Evolutionary conservation across 2,888 invertebrate species (phyloP).

Genomic region (Anoplius nigerrimus): DNA sequence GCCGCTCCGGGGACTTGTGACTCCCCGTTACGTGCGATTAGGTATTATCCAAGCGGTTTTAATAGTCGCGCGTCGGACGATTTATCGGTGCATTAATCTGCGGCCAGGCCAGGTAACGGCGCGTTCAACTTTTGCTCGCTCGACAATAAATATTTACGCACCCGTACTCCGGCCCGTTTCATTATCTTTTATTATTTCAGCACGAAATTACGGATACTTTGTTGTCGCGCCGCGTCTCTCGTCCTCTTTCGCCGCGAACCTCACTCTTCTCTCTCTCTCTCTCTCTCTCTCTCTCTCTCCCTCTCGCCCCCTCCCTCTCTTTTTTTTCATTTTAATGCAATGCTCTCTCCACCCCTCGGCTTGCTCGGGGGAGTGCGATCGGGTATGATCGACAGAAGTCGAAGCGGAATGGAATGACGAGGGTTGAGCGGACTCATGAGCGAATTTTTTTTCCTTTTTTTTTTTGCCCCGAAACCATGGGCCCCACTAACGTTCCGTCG

Average conservation of each 20-base stretch:
- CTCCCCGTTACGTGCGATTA: constrained; percentile 30
- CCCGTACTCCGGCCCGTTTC: constrained; percentile 41
- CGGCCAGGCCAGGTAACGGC: constrained; percentile 29
- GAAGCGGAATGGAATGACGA: no score
- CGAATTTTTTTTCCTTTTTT: no score
- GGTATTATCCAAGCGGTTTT: constrained; percentile 32
- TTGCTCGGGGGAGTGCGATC: no score
- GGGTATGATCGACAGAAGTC: no score
- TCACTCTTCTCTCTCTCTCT: background rate
- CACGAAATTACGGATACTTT: constrained; percentile 46
- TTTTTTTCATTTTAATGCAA: no score
- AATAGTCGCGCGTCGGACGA: background rate
- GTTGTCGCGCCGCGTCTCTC: background rate
- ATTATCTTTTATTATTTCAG: constrained; percentile 59
- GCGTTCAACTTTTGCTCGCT: constrained; percentile 14
- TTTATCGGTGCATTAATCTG: constrained; percentile 32
- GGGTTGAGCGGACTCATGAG: no score
- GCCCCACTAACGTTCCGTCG: no score
- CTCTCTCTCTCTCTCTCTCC: background rate
- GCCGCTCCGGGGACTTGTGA: no score
- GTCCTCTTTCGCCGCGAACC: background rate
- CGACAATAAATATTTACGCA: constrained; percentile 55
- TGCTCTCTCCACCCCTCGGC: background rate
- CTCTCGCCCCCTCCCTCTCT: no score
- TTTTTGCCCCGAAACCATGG: no score